Base-by-base conservation (phyloP, 2,888 invertebrate genomes). In the Drosophila flavopinicola region DNA sequence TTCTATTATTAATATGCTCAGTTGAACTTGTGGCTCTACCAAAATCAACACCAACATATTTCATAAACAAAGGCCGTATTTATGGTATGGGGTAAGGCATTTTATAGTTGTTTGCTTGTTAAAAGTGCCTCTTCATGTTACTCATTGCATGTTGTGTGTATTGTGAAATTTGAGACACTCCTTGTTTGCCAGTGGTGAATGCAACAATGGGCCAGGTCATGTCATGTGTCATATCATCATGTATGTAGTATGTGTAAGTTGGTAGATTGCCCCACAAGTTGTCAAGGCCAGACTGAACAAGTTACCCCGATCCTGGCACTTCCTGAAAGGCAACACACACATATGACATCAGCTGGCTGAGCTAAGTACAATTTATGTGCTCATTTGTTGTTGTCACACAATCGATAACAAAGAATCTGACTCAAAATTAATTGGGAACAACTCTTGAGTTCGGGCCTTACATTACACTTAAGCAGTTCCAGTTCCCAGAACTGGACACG, bases 321-420 rank as follows among this genome's bases (percentile, higher is more conserved):
- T 11, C 38, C 27, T 27, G 13, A 20, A 13, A 17, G 30, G 20
- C 20, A 20, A 20, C 20, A 13, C 15, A 17, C 7, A n/a, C 49
- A 59, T 29, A 68, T 72, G 72, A 73, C 72, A 68, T 73, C 74
- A 72, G 58, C 47, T 7, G 30, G 6, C 74, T 41, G 20, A 29
- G 17, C 20, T 51, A 48, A 33, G n/a, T 20, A 58, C 32, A 39
- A 41, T 60, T 56, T 56, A 30, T 63, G 63, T 41, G 49, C 68
- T 33, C 64, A 57, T 66, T 78, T 54, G 39, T 57, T 78, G 67
- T 77, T 75, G 48, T 77, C 73, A 82, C 78, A 69, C 59, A 61
- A 80, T 75, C 80, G 75, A 78, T 72, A 72, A 63, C 54, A 57
- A 41, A 53, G 60, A 51, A 76, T 78, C 75, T 79, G 52, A 45